Conservation (phyloP, 2,888 invertebrate species). For the Lasioglossum vierecki region DNA sequence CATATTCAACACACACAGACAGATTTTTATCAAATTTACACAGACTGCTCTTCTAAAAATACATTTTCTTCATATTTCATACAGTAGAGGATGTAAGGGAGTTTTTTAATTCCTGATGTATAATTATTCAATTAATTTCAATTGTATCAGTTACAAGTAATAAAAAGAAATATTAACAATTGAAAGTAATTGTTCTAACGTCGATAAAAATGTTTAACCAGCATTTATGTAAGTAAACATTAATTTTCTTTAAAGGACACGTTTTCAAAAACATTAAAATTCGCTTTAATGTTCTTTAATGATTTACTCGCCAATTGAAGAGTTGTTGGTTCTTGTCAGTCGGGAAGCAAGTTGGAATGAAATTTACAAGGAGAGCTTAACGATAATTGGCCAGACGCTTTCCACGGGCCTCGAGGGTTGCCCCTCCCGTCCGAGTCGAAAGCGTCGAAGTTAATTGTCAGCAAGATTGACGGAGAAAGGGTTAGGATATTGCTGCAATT, state of each 20-base stretch:
- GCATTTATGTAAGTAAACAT: not conserved
- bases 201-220: no score
- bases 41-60: not conserved
- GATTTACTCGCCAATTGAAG: not conserved
- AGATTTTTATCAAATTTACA: not conserved
- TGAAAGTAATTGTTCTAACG: no score
- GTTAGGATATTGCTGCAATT: conserved; percentile 56
- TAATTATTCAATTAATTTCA: no score
- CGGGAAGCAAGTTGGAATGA: not conserved
- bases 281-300: no score
- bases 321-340: not conserved
- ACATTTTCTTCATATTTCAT: no score
- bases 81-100: no score
- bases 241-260: not conserved
- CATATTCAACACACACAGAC: not conserved
- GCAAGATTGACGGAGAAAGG: conserved; percentile 32
- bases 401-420: not conserved
- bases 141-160: no score
- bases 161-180: no score
- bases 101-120: not conserved
- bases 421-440: not conserved
- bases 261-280: not conserved
- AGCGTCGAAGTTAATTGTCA: conserved; percentile 39
- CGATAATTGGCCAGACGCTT: not conserved
- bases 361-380: not conserved